Evolutionary conservation across 2,113 vertebrate species (phyloP), one percentile per base, ranked within the genome.

Genomic region (Sebastes fasciatus): DNA sequence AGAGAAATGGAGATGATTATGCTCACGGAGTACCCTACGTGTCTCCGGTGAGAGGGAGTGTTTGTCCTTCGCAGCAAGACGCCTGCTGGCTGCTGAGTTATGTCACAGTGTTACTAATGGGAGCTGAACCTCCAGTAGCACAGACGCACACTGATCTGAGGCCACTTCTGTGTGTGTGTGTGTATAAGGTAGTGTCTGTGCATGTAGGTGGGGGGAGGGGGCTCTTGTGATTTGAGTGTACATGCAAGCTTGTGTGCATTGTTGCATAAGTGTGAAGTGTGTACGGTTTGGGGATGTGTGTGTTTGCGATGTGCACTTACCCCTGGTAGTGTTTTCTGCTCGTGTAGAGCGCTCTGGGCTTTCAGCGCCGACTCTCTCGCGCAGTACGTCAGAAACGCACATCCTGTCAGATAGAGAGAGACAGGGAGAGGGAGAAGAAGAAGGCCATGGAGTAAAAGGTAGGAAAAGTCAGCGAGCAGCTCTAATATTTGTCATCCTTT

Each of bases 311-410:
- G 68, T 75, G 73, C 71, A 96, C 96, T 96, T 92, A 97, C 97
- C 96, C 97, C 96, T 54, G 96, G 97, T 87, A 97, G 95, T 7
- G 97, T 98, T 95, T 98, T 98, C 96, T 98, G 97, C 94, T 98
- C 97, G 68, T 98, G 97, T 83, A 98, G 96, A 78, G 97, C 97
- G 57, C 96, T 98, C 95, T 98, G 97, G 90, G 97, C 97, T 94
- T 98, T 98, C 90, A 98, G 95, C 60, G 97, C 97, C 16, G 97
- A 98, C 84, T 98, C 97, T 72, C 97, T 96, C 66, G 97, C 96
- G 82, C 97, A 98, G 93, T 98, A 98, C 54, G 97, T 98, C 94
- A 98, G 96, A 94, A 98, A 98, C 69, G 97, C 97, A 94, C 97
- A 97, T 96, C 97, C 97, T 98, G 92, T 87, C 74, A 89, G 82